Conservation (phyloP, 92 coral and sea anemone genomes). For the Desmophyllum pertusum region DNA sequence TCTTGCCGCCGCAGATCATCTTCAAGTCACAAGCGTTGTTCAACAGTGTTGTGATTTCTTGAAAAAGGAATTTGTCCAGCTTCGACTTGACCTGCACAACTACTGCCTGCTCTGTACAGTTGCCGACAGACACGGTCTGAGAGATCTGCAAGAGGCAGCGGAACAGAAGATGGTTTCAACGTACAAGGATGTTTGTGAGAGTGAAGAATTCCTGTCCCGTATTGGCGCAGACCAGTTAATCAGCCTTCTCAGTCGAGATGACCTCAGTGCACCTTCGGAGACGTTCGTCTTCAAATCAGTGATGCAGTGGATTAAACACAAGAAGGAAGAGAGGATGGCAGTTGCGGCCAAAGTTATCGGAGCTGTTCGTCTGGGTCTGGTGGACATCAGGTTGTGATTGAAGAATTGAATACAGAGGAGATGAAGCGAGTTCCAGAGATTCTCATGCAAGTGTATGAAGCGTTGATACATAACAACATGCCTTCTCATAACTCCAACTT, state of each 20-base stretch:
- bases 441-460: background rate
- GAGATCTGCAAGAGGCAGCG: slow-evolving; percentile 6
- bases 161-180: background rate
- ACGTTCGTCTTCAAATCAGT: slow-evolving; percentile 61
- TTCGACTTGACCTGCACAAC: background rate
- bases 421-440: slow-evolving; percentile 13
- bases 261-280: slow-evolving; percentile 71
- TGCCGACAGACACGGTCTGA: slow-evolving; percentile 7
- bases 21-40: slow-evolving; percentile 32
- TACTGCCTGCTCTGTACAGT: background rate
- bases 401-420: slow-evolving; percentile 18
- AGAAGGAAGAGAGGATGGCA: slow-evolving; percentile 40
- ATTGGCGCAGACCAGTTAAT: slow-evolving; percentile 40
- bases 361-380: slow-evolving; percentile 62
- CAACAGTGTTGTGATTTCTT: slow-evolving; percentile 21
- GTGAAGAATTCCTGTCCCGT: slow-evolving; percentile 45
- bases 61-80: background rate
- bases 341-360: slow-evolving; percentile 53
- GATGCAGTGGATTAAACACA: slow-evolving; percentile 67
- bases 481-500: too few species aligned
- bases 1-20: slow-evolving; percentile 55
- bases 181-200: slow-evolving; percentile 51
- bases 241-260: slow-evolving; percentile 49
- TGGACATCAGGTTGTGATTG: slow-evolving; percentile 1
- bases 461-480: too few species aligned